These are phyloP conservation scores for Dysidea cf. avara DNA, from an alignment of 37 sponge, comb jelly and placozoan genomes.

Conservation along the genomic window DNA sequence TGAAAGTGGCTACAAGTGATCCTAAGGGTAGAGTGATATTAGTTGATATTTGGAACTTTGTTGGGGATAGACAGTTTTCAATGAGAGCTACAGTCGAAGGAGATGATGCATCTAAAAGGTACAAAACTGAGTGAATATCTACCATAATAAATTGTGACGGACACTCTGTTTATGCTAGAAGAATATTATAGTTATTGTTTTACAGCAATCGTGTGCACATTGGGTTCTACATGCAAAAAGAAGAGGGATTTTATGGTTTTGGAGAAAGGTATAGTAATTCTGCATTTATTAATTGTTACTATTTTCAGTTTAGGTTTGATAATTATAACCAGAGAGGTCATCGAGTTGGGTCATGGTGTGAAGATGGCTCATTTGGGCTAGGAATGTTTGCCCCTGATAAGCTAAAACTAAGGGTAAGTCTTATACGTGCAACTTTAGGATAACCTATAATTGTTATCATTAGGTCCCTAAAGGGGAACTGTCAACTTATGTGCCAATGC, in stretches of 20 bases:
- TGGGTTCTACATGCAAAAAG: conserved; percentile 39
- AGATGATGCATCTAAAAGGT: conserved; percentile 20
- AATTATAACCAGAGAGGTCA: conserved; percentile 62
- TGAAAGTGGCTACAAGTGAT: conserved; percentile 28
- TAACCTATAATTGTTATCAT: background rate
- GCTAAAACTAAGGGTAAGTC: conserved; percentile 43
- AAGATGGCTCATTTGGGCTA: conserved; percentile 57
- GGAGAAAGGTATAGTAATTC: conserved; percentile 30
- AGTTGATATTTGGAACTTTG: conserved; percentile 6
- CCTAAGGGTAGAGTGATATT: conserved; percentile 9
- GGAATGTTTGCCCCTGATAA: conserved; percentile 44
- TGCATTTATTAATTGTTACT: background rate
- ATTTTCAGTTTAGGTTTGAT: conserved; percentile 20
- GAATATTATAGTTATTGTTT: too few species aligned
- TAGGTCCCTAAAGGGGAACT: conserved; percentile 61
- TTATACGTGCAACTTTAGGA: too few species aligned
- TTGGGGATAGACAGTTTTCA: conserved; percentile 18
- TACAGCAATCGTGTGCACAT: conserved; percentile 48
- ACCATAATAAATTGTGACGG: background rate
- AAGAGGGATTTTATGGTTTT: conserved; percentile 63
- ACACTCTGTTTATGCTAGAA: too few species aligned
- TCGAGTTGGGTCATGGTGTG: conserved; percentile 57
- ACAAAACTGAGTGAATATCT: background rate
- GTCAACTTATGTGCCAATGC: conserved; percentile 64
- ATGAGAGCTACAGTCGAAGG: conserved; percentile 31